Evolutionary conservation across 2,888 invertebrate species (phyloP), one percentile per base, ranked within the genome.

Genomic region (Eucriotettix oculatus): DNA sequence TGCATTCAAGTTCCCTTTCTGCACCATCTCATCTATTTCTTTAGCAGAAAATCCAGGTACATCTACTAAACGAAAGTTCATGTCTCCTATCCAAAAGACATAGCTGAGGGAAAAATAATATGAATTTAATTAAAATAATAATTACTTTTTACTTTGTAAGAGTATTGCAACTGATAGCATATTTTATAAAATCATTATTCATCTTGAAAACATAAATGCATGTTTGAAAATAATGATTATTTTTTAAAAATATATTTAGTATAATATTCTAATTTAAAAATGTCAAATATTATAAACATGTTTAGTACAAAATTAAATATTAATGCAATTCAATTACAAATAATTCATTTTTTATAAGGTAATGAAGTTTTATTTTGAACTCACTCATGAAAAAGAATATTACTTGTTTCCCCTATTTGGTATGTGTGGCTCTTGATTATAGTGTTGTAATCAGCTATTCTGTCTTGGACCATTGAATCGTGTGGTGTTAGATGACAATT

Each of bases 401-500:
- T 87, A 10, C 83, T 79, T 41, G 90, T 90, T 69, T 88, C 86
- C 52, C 78, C 75, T 63, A 73, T 71, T 16, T 85, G 83, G 70
- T 91, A 95, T 60, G 80, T 78, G 72, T 94, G 94, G 66, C 85
- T 83, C 66, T 86, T 85, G 53, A 96, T 76, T 63, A 96, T 93
- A 41, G 83, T 83, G 69, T 90, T 87, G 72, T 92, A 95, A 72
- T 96, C 94, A 67, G 84, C 82, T 60, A 96, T 82, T 61, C 96
- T 79, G 66, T 91, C 90, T n/a, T 85, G 81, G 58, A 91, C 75
- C 65, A 87, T 79, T 66, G 90, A 83, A 70, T 92, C 90, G 70
- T 96, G 95, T 7, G 96, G 90, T 2, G 93, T 87, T 66, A 97
- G 74, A 74, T 97, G 96, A 56, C 88, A 83, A 71, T 94, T 95